phyloP scores from a whole-genome alignment of 2,888 invertebrate genomes.

The Synanthedon andrenaeformis region DNA sequence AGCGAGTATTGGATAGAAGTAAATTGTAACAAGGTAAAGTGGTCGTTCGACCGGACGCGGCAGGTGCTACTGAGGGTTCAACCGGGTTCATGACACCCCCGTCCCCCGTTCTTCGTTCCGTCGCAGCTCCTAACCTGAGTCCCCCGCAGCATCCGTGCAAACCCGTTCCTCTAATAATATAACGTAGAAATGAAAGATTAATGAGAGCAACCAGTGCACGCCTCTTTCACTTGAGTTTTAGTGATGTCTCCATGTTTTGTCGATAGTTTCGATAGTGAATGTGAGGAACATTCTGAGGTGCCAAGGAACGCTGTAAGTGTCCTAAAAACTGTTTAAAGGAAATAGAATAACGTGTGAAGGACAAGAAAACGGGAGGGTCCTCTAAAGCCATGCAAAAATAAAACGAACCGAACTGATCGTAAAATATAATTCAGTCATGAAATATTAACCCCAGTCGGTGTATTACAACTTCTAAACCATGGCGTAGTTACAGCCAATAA shows the following conservation, averaged over 20 bases:
- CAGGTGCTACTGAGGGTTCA: slow-evolving; percentile 69
- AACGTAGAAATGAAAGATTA: slow-evolving; percentile 70
- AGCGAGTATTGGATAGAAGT: slow-evolving; percentile 13
- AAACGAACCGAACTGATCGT: too few species aligned
- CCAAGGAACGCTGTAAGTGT: too few species aligned
- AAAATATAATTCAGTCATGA: too few species aligned
- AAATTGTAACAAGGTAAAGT: slow-evolving; percentile 13
- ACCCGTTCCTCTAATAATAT: slow-evolving; percentile 70
- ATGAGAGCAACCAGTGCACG: slow-evolving; percentile 69
- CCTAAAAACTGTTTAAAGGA: too few species aligned
- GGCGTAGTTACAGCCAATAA: too few species aligned
- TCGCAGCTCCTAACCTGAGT: slow-evolving; percentile 14
- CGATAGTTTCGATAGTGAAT: background rate
- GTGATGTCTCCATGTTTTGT: slow-evolving; percentile 18
- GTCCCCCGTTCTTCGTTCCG: slow-evolving; percentile 18
- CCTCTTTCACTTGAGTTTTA: slow-evolving; percentile 57
- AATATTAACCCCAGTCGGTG: too few species aligned
- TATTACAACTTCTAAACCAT: too few species aligned
- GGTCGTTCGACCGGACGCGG: slow-evolving; percentile 46
- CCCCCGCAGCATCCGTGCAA: slow-evolving; percentile 62
- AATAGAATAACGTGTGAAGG: too few species aligned
- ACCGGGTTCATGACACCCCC: slow-evolving; percentile 52
- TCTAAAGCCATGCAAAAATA: too few species aligned
- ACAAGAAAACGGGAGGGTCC: too few species aligned
- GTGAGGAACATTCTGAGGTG: too few species aligned